Evolutionary conservation across 2,113 vertebrate species (phyloP).

Genomic region (Toxotes chatareus): DNA sequence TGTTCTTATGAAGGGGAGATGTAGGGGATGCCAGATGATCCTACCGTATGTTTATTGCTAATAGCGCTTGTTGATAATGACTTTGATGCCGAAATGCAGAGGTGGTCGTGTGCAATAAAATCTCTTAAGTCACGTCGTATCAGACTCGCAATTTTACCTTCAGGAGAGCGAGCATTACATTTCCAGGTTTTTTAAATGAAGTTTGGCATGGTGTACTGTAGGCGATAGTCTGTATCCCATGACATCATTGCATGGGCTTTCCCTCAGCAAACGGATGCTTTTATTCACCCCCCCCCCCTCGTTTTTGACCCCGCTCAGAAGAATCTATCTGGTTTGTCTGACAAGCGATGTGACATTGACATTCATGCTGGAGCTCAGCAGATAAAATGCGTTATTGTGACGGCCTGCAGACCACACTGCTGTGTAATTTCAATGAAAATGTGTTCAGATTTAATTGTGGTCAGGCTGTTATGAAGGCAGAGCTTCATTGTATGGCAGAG

Average conservation of each 20-base stretch:
- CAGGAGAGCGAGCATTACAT: not conserved
- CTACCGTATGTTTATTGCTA: not conserved
- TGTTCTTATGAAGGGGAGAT: not conserved
- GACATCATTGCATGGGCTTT: slow-evolving; percentile 76
- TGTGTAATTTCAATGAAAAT: slow-evolving; percentile 15
- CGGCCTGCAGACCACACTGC: slow-evolving; percentile 1
- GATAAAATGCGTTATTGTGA: not conserved
- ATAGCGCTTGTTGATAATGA: not conserved
- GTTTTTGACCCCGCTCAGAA: slow-evolving; percentile 15
- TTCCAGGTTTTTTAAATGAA: slow-evolving; percentile 34
- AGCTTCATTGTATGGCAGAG: slow-evolving; percentile 29
- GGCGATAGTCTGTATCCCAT: slow-evolving; percentile 47
- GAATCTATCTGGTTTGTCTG: slow-evolving; percentile 23
- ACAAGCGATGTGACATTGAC: slow-evolving; percentile 39
- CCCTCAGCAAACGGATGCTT: slow-evolving; percentile 53
- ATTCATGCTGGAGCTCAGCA: not conserved
- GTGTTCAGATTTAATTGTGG: slow-evolving; percentile 3
- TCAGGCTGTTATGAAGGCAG: slow-evolving; percentile 40
- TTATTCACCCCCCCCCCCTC: slow-evolving; percentile 28
- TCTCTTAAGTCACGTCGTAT: fast-evolving
- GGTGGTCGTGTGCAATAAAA: not conserved
- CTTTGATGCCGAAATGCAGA: slow-evolving; percentile 13
- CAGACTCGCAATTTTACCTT: not conserved
- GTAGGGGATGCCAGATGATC: not conserved
- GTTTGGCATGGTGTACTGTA: slow-evolving; percentile 18